Evolutionary conservation across 2,888 invertebrate species (phyloP), one percentile per base, ranked within the genome.

Genomic region (Lypha dubia): DNA sequence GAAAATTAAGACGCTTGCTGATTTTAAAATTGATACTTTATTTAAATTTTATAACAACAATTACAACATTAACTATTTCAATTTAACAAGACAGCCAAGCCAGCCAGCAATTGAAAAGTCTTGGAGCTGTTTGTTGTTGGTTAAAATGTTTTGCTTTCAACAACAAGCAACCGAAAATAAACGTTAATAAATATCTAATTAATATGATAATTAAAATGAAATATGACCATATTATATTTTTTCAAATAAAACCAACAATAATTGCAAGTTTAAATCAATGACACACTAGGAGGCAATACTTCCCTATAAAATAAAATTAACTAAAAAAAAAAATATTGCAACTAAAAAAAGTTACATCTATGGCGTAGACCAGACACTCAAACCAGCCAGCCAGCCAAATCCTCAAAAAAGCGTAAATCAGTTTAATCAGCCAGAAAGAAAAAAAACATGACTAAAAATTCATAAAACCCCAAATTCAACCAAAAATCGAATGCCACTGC

Each of bases 131-230:
- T 56, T 32, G 15, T n/a, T 24, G 32, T 35, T 35, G 4, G 13
- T 41, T 56, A 11, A 65, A 44, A 24, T 67, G 24, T 58, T n/a
- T n/a, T 67, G 24, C 53, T 32, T 28, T 20, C 22, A 65, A 46
- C 7, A 56, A n/a, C 6, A 49, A 41, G 3, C 53, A 46, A 0
- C 38, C 15, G 38, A 15, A 28, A 70, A 0, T 0, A 56, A 65
- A 79, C 73, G 24, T 41, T 76, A 76, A 71, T 65, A 77, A 68
- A 73, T 76, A 67, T 71, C 65, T 79, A 79, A 84, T 79, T 84
- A 79, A 84, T 84, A 38, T 76, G 83, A 65, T 84, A 79, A 79
- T 84, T 84, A 84, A 67, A 76, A 79, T 79, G 83, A 84, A 84
- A 79, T 58, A 84, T 84, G 65, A 68, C 44, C 28, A 71, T 58